A percentile compares a stretch with the other conserved stretches of the same genome.
Evolutionary conservation across 2,888 invertebrate genomes (phyloP).

Genomic region (Sepioteuthis lessoniana): DNA sequence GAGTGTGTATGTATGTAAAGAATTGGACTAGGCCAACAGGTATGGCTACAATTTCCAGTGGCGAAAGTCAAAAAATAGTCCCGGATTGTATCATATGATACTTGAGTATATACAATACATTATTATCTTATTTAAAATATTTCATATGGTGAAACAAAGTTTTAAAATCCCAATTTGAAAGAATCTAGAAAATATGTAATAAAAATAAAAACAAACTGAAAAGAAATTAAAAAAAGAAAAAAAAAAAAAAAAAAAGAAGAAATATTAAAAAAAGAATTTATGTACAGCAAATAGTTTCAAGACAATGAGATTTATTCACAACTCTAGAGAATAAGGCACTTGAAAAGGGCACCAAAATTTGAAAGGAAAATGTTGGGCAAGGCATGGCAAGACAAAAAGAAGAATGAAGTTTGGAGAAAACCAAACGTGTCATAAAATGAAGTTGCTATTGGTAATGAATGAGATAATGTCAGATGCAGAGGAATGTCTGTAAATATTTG

Average conservation of each 20-base stretch:
- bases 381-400: background rate
- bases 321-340: conserved; percentile 16
- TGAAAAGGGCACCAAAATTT: background rate
- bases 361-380: background rate
- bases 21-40: too few relatives aligned
- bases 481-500: conserved; percentile 17
- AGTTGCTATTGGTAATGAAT: background rate
- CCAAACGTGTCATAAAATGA: background rate
- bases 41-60: too few relatives aligned
- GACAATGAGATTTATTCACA: background rate
- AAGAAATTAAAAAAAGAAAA: background rate
- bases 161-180: background rate
- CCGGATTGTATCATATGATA: too few relatives aligned
- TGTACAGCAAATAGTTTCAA: background rate
- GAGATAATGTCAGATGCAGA: background rate
- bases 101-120: too few relatives aligned
- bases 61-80: too few relatives aligned
- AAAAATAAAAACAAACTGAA: background rate
- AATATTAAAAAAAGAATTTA: background rate
- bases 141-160: background rate
- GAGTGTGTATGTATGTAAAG: too few relatives aligned
- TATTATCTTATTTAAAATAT: too few relatives aligned
- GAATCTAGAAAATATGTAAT: too few relatives aligned
- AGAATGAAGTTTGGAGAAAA: conserved; percentile 11
- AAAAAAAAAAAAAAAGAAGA: background rate